A percentile compares a stretch with the other conserved stretches of the same genome.
Conservation (phyloP, 2,888 invertebrate genomes). For the Cataglyphis albicans region DNA sequence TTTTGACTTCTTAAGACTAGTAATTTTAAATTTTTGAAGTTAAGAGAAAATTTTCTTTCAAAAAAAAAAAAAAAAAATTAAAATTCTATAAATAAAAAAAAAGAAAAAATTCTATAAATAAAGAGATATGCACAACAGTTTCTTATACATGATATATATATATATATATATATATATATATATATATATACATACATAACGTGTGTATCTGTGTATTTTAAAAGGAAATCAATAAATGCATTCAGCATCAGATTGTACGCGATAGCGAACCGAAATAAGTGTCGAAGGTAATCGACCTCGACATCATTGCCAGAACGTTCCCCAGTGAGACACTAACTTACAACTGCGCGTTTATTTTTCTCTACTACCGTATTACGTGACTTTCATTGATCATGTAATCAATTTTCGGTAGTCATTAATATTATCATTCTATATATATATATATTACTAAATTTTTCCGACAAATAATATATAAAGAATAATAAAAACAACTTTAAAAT, state of each 20-base stretch:
- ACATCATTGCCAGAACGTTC: slow-evolving; percentile 49
- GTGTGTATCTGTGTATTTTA: background rate
- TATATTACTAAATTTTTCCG: background rate
- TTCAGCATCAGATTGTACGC: background rate
- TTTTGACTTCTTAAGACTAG: background rate
- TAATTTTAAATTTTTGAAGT: background rate
- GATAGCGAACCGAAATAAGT: slow-evolving; percentile 32
- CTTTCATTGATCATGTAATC: slow-evolving; percentile 40
- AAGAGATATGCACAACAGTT: background rate
- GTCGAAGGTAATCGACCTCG: slow-evolving; percentile 50
- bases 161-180: too few species aligned
- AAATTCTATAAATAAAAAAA: background rate
- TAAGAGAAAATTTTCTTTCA: background rate
- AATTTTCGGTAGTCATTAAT: background rate
- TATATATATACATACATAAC: too few species aligned
- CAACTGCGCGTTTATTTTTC: slow-evolving; percentile 48
- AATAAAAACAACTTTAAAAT: background rate
- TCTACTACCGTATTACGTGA: slow-evolving; percentile 32
- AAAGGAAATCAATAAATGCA: slow-evolving; percentile 34
- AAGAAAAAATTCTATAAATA: background rate
- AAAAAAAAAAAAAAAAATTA: background rate
- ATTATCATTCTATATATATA: slow-evolving; percentile 24
- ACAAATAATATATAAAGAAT: background rate
- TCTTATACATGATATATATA: too few species aligned
- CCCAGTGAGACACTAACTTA: slow-evolving; percentile 43